Evolutionary conservation across 2,797 vertebrate genomes (phyloP).

Genomic region (Apogon talboti): DNA sequence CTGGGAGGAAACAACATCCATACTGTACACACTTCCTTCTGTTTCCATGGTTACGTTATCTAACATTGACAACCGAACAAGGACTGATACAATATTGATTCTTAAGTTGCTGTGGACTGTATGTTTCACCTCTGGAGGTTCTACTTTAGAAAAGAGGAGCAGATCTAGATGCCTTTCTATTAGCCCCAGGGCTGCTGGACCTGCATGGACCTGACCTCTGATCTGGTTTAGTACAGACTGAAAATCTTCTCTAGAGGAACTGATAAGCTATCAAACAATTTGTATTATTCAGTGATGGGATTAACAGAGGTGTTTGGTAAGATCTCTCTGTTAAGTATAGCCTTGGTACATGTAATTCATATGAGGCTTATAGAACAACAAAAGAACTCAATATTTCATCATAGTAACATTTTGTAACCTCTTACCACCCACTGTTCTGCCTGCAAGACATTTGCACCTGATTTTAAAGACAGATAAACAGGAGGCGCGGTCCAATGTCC

Average conservation of each 20-base stretch:
- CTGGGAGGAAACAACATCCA: background rate
- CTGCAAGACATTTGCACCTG: background rate
- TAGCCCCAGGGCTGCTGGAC: background rate
- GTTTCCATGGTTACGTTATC: background rate
- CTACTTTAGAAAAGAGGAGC: background rate
- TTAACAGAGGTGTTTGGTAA: background rate
- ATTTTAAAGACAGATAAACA: background rate
- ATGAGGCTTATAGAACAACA: background rate
- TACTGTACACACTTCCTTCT: background rate
- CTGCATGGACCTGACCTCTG: background rate
- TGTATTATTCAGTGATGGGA: background rate
- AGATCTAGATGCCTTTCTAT: background rate
- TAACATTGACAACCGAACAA: constrained; percentile 20
- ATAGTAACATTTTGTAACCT: constrained; percentile 14
- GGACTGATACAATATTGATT: background rate
- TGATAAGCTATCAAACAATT: background rate
- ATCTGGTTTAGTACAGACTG: background rate
- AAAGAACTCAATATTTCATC: constrained; percentile 20
- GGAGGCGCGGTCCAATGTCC: no score
- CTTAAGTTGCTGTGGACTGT: background rate
- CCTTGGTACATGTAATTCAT: constrained; percentile 24
- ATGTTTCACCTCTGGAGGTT: background rate
- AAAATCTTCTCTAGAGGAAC: background rate
- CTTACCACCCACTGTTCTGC: background rate
- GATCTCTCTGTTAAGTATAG: constrained; percentile 17